Evolutionary conservation across 2,888 invertebrate genomes (phyloP).

Genomic region (Ochropacha duplaris): DNA sequence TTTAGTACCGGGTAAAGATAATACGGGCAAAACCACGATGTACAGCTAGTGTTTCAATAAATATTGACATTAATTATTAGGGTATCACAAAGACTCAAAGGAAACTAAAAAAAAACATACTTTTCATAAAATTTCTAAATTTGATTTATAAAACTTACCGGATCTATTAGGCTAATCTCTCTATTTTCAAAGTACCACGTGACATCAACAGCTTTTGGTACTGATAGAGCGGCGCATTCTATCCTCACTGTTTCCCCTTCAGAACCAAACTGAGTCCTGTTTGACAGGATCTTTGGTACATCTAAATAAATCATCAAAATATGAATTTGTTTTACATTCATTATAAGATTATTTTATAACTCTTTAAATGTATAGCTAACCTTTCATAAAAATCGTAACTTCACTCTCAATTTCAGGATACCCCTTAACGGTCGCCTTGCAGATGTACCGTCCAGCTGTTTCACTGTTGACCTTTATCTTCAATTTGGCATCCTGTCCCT

Average conservation of each 20-base stretch:
- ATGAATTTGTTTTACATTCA: not conserved
- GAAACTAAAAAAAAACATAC: too few relatives aligned
- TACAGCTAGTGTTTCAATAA: too few relatives aligned
- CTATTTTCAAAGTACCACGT: slow-evolving; percentile 94
- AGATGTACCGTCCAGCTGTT: slow-evolving; percentile 93
- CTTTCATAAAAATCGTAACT: slow-evolving; percentile 90
- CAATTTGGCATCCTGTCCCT: slow-evolving; percentile 89
- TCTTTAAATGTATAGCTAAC: slow-evolving; percentile 44
- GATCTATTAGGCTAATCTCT: slow-evolving; percentile 88
- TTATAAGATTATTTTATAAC: not conserved
- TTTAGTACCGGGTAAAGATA: too few relatives aligned
- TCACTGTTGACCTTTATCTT: slow-evolving; percentile 88
- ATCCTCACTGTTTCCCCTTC: slow-evolving; percentile 90
- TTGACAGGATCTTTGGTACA: slow-evolving; percentile 90
- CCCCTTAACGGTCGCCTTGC: slow-evolving; percentile 93
- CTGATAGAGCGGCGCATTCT: slow-evolving; percentile 93
- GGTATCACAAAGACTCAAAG: too few relatives aligned
- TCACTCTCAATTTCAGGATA: slow-evolving; percentile 93
- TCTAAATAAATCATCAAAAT: slow-evolving; percentile 52
- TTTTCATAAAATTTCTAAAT: not conserved
- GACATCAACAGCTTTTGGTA: slow-evolving; percentile 94
- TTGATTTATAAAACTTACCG: slow-evolving; percentile 51
- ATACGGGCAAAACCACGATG: too few relatives aligned
- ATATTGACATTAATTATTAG: too few relatives aligned
- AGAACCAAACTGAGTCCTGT: slow-evolving; percentile 91